These are phyloP conservation scores for Caenorhabditis tropicalis DNA, from an alignment of 1,140 invertebrate species.

Conservation along the genomic window DNA sequence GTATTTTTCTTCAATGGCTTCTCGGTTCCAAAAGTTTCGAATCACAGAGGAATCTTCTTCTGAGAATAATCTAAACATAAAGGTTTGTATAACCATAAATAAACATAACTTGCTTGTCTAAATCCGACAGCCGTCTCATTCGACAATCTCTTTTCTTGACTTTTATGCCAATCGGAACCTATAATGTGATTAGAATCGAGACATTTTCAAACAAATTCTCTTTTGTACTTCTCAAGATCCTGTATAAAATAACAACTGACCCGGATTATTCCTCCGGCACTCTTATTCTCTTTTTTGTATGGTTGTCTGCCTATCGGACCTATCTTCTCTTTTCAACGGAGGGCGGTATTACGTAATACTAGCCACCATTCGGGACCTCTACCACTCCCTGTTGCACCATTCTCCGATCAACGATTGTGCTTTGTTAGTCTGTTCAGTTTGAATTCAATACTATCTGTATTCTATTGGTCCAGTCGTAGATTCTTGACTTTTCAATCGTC, in stretches of 20 bases:
- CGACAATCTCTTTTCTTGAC: not conserved
- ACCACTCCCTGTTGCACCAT: not conserved
- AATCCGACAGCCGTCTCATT: constrained; percentile 37
- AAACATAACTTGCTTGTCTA: constrained; percentile 11
- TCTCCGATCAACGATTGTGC: not conserved
- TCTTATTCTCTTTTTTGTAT: not conserved
- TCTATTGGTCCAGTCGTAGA: too few relatives aligned
- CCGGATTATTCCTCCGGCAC: not conserved
- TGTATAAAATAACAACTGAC: not conserved
- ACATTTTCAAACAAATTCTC: constrained; percentile 17
- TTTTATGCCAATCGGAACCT: constrained; percentile 37
- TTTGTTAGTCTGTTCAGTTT: not conserved
- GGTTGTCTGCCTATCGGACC: not conserved
- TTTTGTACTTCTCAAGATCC: not conserved
- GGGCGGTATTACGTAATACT: not conserved
- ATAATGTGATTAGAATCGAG: constrained; percentile 28
- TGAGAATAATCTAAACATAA: not conserved
- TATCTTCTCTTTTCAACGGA: not conserved
- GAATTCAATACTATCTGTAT: too few relatives aligned
- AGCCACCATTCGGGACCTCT: not conserved
- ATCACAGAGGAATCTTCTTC: not conserved
- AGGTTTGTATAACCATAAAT: constrained; percentile 23
- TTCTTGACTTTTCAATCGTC: too few relatives aligned
- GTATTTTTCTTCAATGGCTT: not conserved
- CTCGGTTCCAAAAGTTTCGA: not conserved